Conservation (phyloP, 2,888 invertebrate species). For the Nebria salina region DNA sequence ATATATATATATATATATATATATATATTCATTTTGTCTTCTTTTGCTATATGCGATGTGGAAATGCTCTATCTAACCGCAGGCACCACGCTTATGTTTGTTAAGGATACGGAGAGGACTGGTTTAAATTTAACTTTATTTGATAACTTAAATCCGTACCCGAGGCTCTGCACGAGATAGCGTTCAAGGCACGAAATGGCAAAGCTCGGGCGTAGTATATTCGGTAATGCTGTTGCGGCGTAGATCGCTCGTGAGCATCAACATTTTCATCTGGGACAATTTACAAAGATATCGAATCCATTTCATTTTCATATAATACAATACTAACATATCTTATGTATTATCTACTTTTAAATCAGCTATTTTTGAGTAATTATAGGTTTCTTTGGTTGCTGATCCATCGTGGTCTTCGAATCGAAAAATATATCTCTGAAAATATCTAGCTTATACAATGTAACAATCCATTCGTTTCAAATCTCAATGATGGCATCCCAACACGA, state of each 20-base stretch:
- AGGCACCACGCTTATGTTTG: constrained; percentile 33
- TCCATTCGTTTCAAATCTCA: neutral
- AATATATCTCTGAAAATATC: too few relatives aligned
- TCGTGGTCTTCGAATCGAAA: too few relatives aligned
- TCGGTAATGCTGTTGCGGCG: constrained; percentile 14
- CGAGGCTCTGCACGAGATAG: constrained; percentile 32
- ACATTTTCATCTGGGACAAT: neutral
- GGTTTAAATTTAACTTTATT: constrained; percentile 44
- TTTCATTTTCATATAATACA: neutral
- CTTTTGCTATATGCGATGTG: constrained; percentile 6
- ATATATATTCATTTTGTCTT: neutral
- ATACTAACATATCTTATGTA: neutral
- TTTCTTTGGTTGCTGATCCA: too few relatives aligned
- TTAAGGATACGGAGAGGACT: constrained; percentile 34
- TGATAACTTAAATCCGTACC: constrained; percentile 43
- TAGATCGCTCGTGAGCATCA: neutral
- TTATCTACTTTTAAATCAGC: too few relatives aligned
- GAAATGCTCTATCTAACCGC: constrained; percentile 15
- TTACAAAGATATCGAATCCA: neutral
- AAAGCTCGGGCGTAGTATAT: neutral
- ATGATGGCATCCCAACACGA: neutral
- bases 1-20: too few relatives aligned
- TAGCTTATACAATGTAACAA: neutral
- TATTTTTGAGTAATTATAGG: too few relatives aligned
- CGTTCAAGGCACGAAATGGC: constrained; percentile 16